phyloP scores from a whole-genome alignment of 2,113 vertebrate species.

The Poecilia latipinna region DNA sequence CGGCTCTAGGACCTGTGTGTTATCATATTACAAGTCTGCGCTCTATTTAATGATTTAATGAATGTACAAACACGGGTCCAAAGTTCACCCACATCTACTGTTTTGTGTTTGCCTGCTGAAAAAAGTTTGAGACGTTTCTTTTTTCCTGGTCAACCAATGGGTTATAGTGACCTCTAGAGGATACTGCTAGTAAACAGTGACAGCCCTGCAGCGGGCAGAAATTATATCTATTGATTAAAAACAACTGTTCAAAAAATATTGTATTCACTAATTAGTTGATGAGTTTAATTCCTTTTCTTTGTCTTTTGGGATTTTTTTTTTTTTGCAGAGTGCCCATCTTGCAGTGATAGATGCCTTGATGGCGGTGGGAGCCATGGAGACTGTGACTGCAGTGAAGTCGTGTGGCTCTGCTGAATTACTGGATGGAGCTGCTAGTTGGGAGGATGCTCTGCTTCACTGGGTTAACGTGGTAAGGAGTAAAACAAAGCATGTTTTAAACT shows the following conservation, averaged over 20 bases:
- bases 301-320: constrained; percentile 48
- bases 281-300: constrained; percentile 24
- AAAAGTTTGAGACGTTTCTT: constrained; percentile 26
- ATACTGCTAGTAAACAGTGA: constrained; percentile 15
- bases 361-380: constrained; percentile 85
- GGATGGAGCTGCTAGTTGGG: constrained; percentile 75
- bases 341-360: constrained; percentile 89
- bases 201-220: constrained; percentile 16
- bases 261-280: constrained; percentile 39
- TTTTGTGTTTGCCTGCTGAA: constrained; percentile 16
- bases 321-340: constrained; percentile 85
- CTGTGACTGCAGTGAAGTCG: constrained; percentile 75
- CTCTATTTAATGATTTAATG: constrained; percentile 54
- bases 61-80: constrained; percentile 64
- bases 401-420: constrained; percentile 67
- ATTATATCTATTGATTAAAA: constrained; percentile 15
- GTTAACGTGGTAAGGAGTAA: constrained; percentile 83
- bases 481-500: constrained; percentile 2
- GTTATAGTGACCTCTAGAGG: constrained; percentile 70
- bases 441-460: constrained; percentile 87
- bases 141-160: constrained; percentile 55
- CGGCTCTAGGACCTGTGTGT: constrained; percentile 15
- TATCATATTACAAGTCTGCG: constrained; percentile 43
- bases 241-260: constrained; percentile 30
- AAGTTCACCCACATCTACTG: constrained; percentile 54